Evolutionary conservation across 2,797 vertebrate genomes (phyloP), one percentile per base, ranked within the genome.

Genomic region (Phylloscopus collybita): DNA sequence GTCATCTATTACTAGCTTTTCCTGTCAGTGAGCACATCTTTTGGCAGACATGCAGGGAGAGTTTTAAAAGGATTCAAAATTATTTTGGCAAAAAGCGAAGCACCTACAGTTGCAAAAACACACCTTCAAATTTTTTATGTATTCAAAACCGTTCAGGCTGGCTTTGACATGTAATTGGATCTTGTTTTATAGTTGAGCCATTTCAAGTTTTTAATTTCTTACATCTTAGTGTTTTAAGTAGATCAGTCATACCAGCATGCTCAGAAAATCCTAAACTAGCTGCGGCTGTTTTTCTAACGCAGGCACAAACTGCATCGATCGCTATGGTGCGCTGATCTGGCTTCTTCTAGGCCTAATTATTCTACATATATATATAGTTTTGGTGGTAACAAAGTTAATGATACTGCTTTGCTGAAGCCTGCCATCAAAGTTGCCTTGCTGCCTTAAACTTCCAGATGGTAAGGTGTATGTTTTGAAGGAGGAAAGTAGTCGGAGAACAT

Each of bases 11-110:
- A 64, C 51, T 45, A 29, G 78, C 74, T 92, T 93, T 88, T 86
- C 32, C 74, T 95, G 49, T 86, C 88, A 90, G 70, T n/a, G 88
- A 94, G 78, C 78, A 70, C 74, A 92, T 94, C 83, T 78, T 81
- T 84, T 90, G 78, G 86, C 93, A 95, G 51, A 19, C 26, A 11
- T 3, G 10, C 53, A 71, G 32, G 67, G 32, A 80, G 75, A 74
- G 64, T 80, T 96, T 80, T 73, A 74, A 74, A 95, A 74, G 20
- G 13, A 74, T 70, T 92, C 42, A 59, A 32, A 89, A 87, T 87
- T 76, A 74, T 82, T 91, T 89, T 87, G 84, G 88, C 61, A 83
- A 93, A 82, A 86, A 2, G 22, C 1, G 2, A 75, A 88, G 83
- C 69, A 92, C 38, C 57, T 95, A 67, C 50, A 67, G 60, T 92